These are phyloP conservation scores for Styela clava DNA, from an alignment of 23 tunicate species.

Conservation along the genomic window DNA sequence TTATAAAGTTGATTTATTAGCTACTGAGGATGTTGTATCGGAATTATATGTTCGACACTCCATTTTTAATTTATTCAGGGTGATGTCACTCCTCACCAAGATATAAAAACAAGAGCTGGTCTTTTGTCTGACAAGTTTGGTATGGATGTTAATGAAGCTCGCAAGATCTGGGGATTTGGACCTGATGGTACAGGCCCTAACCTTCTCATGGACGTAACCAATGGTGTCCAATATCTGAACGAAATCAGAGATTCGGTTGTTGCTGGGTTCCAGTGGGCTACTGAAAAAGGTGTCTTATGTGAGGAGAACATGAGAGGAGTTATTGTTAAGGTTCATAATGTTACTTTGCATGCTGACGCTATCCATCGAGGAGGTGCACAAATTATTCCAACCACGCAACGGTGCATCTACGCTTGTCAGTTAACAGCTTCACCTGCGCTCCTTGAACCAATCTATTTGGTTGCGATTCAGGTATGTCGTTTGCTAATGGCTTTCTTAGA, in stretches of 20 bases:
- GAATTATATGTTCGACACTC: neutral
- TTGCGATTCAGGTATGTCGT: slow-evolving; percentile 61
- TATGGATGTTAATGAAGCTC: slow-evolving; percentile 66
- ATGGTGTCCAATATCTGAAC: slow-evolving; percentile 90
- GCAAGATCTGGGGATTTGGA: slow-evolving; percentile 98
- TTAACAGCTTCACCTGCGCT: slow-evolving; percentile 76
- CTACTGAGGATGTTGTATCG: neutral
- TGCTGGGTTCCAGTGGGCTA: slow-evolving; percentile 98
- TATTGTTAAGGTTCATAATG: slow-evolving; percentile 79
- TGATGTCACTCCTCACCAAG: slow-evolving; percentile 69
- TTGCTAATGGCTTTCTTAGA: too few relatives aligned
- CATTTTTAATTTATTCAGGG: too few relatives aligned
- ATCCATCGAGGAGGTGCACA: slow-evolving; percentile 99
- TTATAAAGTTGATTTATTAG: neutral
- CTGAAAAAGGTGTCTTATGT: slow-evolving; percentile 89
- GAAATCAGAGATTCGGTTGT: slow-evolving; percentile 96
- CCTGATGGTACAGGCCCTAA: slow-evolving; percentile 85
- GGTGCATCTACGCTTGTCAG: slow-evolving; percentile 76
- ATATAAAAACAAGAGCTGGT: slow-evolving; percentile 77
- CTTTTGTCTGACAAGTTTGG: slow-evolving; percentile 61
- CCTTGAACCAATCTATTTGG: slow-evolving; percentile 83
- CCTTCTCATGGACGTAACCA: slow-evolving; percentile 82
- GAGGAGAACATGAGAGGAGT: slow-evolving; percentile 96
- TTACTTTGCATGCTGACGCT: slow-evolving; percentile 95
- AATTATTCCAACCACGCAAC: slow-evolving; percentile 89